Base-by-base conservation (phyloP, 2,797 vertebrate genomes). In the Hippopotamyrus pictus region DNA sequence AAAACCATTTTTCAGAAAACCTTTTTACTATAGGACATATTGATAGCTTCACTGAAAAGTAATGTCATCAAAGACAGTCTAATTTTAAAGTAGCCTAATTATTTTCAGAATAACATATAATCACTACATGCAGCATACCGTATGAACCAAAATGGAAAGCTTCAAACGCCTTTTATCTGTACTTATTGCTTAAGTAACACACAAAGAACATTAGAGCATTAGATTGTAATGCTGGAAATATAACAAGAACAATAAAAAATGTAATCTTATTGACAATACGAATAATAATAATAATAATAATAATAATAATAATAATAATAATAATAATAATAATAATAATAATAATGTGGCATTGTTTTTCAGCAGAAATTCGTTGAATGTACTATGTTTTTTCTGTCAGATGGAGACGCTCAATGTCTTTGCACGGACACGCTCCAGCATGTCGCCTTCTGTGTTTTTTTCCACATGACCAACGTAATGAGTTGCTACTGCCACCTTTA, bases 401-500 rank as follows among this genome's bases (percentile, higher is more conserved):
- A 51, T 50, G 44, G 82, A 84, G 22, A 22, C 19, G 46, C 44
- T 48, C 79, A 33, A 22, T 44, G 44, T 19, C 19, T 48, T 25
- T 51, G 46, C 82, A 29, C 7, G 11, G 48, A 51, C 82, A 84
- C 82, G 48, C 9, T 48, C 82, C 82, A 48, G 82, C 82, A 84
- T 84, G 82, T 84, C 82, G 79, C 79, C 29, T 73, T 73, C 65
- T 73, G 65, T 73, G 65, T 37, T 33, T 73, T 73, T 73, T 73
- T 33, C 29, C 29, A 37, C 65, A 73, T 73, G 65, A 37, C 65
- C 29, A 73, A 73, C 88, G 54, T 57, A 83, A 89, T 59, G 46
- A 83, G 50, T 83, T 57, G 53, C 33, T 82, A n/a, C 73, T 83
- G 88, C 46, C 76, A 48, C 69, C 65, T 53, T 51, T 85, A 79